A percentile compares a stretch with the other conserved stretches of the same genome.
These are phyloP conservation scores for Acleris cristana DNA, from an alignment of 2,888 invertebrate species.

Conservation along the genomic window DNA sequence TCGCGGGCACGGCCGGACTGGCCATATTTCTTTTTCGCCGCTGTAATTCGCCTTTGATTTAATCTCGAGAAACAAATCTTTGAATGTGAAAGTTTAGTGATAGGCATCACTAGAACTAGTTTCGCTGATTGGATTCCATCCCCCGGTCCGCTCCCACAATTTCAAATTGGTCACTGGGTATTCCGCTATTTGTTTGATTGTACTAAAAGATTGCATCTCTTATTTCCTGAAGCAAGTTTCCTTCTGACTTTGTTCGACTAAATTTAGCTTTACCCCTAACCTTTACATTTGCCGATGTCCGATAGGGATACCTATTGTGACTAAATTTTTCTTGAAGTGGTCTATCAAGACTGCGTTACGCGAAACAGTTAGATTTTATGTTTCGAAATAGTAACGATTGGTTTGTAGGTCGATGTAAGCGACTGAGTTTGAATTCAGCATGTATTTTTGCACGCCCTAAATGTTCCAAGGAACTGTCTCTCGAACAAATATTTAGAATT, in stretches of 20 bases:
- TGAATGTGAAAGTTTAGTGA: slow-evolving; percentile 83
- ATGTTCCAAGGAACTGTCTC: no score
- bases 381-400: no score
- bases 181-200: slow-evolving; percentile 76
- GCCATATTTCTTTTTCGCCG: slow-evolving; percentile 83
- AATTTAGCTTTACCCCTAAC: slow-evolving; percentile 14
- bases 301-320: slow-evolving; percentile 8
- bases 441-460: no score
- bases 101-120: slow-evolving; percentile 81
- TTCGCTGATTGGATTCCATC: slow-evolving; percentile 80
- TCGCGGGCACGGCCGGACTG: slow-evolving; percentile 73
- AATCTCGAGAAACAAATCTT: slow-evolving; percentile 84
- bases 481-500: no score
- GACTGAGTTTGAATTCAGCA: no score
- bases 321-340: background rate
- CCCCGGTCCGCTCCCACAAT: slow-evolving; percentile 67
- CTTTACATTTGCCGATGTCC: slow-evolving; percentile 13
- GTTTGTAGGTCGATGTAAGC: no score
- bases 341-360: background rate
- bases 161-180: slow-evolving; percentile 74
- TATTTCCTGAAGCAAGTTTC: slow-evolving; percentile 67
- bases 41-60: slow-evolving; percentile 84
- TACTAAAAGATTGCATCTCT: slow-evolving; percentile 76
- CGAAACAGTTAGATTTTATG: background rate
- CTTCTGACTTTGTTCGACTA: slow-evolving; percentile 40